Evolutionary conservation across 53 echinoderm and acorn worm species (phyloP).

Genomic region (Patiria pectinifera): DNA sequence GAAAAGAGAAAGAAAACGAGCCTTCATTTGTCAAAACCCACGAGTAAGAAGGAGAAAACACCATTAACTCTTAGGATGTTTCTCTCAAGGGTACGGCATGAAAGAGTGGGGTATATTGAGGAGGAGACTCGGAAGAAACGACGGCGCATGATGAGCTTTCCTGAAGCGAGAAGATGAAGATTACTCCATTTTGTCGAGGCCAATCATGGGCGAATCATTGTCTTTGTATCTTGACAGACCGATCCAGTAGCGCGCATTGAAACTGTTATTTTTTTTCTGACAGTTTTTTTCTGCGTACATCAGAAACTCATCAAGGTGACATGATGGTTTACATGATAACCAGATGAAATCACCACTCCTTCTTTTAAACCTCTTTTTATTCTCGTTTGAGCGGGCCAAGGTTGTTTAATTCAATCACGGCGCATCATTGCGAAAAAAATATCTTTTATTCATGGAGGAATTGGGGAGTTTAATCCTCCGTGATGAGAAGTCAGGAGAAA

Average conservation of each 20-base stretch:
- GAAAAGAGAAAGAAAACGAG: constrained; percentile 14
- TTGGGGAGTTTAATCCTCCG: not conserved
- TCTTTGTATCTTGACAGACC: constrained; percentile 8
- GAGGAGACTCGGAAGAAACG: not conserved
- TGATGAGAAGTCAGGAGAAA: not conserved
- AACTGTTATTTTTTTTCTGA: not conserved
- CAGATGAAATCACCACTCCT: constrained; percentile 23
- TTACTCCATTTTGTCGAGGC: constrained; percentile 31
- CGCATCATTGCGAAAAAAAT: not conserved
- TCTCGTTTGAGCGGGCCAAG: not conserved
- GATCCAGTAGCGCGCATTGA: not conserved
- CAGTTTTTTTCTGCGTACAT: not conserved
- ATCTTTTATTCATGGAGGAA: constrained; percentile 53
- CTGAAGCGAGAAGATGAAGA: constrained; percentile 1
- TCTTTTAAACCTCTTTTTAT: not conserved
- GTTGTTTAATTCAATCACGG: constrained; percentile 3
- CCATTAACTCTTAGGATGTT: constrained; percentile 10
- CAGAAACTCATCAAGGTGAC: constrained; percentile 20
- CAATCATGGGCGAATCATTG: constrained; percentile 14
- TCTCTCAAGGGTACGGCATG: constrained; percentile 20
- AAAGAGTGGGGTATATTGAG: not conserved
- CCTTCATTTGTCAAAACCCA: constrained; percentile 45
- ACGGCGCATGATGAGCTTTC: constrained; percentile 9
- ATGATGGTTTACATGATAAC: constrained; percentile 11
- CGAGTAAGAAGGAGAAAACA: not conserved